phyloP scores from a whole-genome alignment of 1,140 invertebrate species.

The Leptinotarsa defecta region DNA sequence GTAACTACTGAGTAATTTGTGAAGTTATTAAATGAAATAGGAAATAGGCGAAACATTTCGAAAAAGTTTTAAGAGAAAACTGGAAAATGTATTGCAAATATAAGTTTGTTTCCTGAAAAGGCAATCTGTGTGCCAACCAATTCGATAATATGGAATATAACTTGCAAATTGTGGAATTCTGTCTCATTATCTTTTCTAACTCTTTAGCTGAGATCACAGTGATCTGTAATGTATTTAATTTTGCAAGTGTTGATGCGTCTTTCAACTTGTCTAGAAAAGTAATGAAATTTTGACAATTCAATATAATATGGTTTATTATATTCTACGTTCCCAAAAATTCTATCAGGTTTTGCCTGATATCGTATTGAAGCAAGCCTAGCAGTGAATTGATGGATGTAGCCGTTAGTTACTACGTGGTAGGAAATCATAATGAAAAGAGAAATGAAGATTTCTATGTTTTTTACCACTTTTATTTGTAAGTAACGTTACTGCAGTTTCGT shows the following conservation, averaged over 20 bases:
- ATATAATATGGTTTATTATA: neutral
- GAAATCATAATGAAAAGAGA: too few relatives aligned
- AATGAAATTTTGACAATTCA: neutral
- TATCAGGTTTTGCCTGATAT: neutral
- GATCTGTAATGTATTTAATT: neutral
- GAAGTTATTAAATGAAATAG: neutral
- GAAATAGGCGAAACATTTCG: neutral
- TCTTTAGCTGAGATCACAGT: neutral
- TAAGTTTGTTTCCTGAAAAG: neutral
- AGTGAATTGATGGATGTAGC: too few relatives aligned
- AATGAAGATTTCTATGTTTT: too few relatives aligned
- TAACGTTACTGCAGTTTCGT: too few relatives aligned
- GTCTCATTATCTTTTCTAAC: neutral
- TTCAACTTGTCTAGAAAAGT: neutral
- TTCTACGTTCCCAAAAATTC: neutral
- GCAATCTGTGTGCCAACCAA: neutral
- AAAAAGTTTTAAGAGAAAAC: neutral
- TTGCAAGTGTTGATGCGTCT: neutral
- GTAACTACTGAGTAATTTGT: neutral
- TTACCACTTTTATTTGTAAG: too few relatives aligned
- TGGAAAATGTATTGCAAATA: slow-evolving; percentile 9
- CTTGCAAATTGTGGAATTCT: neutral
- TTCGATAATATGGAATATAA: neutral
- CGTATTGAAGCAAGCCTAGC: too few relatives aligned
- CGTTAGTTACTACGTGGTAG: too few relatives aligned